Evolutionary conservation across 2,888 invertebrate genomes (phyloP).

Genomic region (Orchestes rusci): DNA sequence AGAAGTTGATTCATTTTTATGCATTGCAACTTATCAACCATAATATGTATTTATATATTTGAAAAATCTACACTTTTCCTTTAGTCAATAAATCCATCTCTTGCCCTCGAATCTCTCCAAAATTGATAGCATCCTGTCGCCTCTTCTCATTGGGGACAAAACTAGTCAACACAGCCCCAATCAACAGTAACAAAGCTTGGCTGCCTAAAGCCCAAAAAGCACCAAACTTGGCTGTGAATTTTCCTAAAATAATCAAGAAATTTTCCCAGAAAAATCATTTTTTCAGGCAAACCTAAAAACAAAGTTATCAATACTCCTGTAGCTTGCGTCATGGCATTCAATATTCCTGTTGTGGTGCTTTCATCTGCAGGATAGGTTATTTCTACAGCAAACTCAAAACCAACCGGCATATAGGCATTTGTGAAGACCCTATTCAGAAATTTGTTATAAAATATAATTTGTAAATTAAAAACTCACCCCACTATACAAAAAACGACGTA

Average conservation of each 20-base stretch:
- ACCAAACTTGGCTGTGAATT: slow-evolving; percentile 27
- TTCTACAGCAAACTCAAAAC: slow-evolving; percentile 32
- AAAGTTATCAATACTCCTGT: slow-evolving; percentile 30
- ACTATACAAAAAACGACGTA: slow-evolving; percentile 20
- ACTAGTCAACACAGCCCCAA: slow-evolving; percentile 30
- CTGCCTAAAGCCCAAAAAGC: slow-evolving; percentile 31
- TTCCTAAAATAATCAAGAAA: slow-evolving; percentile 16
- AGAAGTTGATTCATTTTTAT: no score
- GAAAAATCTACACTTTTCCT: no score
- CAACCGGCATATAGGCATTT: slow-evolving; percentile 29
- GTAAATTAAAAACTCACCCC: slow-evolving; percentile 20
- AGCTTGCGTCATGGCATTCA: slow-evolving; percentile 32
- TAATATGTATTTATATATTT: no score
- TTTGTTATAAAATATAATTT: slow-evolving; percentile 25
- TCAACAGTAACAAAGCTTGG: slow-evolving; percentile 25
- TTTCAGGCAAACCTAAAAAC: slow-evolving; percentile 22
- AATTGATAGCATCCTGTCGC: slow-evolving; percentile 29
- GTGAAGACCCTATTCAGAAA: slow-evolving; percentile 26
- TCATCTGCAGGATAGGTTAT: slow-evolving; percentile 34
- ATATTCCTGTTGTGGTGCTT: slow-evolving; percentile 33
- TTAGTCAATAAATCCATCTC: no score
- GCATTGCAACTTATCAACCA: no score
- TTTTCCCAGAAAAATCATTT: not conserved
- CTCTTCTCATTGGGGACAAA: slow-evolving; percentile 29
- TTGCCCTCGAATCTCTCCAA: not conserved